phyloP scores from a whole-genome alignment of 2,113 vertebrate genomes.

The Agelaius phoeniceus region DNA sequence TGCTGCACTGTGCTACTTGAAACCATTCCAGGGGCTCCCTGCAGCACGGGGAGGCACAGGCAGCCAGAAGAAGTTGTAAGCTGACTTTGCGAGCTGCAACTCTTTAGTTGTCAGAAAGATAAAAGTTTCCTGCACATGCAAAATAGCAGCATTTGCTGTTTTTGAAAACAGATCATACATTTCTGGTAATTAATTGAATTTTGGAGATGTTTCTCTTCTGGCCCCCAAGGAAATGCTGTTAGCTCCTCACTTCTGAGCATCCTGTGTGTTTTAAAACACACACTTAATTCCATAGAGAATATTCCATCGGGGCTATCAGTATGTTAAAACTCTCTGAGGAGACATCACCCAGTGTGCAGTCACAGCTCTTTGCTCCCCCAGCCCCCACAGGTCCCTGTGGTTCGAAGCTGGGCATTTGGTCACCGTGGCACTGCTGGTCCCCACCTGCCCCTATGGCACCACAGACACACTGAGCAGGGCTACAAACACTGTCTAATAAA shows the following conservation, averaged over 20 bases:
- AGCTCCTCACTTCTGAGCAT: not conserved
- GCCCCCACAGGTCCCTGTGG: rapidly evolving
- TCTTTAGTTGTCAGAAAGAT: not conserved
- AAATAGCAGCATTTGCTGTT: not conserved
- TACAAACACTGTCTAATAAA: not conserved
- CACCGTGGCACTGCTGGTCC: not conserved
- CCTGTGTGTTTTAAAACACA: not conserved
- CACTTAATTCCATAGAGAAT: not conserved
- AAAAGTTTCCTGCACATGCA: not conserved
- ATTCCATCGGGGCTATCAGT: not conserved
- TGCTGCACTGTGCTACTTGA: rapidly evolving
- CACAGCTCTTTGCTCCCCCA: not conserved
- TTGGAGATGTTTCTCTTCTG: not conserved
- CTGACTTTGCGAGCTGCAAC: not conserved
- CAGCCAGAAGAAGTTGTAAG: not conserved
- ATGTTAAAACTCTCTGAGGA: not conserved
- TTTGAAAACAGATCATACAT: not conserved
- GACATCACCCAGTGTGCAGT: not conserved
- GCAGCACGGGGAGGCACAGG: not conserved
- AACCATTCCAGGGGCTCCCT: not conserved
- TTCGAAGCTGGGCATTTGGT: not conserved
- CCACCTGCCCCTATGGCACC: not conserved
- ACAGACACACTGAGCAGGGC: not conserved
- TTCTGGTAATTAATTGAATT: not conserved
- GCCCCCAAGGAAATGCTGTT: not conserved